phyloP scores from a whole-genome alignment of 2,888 invertebrate genomes.

The Microplitis manilae region DNA sequence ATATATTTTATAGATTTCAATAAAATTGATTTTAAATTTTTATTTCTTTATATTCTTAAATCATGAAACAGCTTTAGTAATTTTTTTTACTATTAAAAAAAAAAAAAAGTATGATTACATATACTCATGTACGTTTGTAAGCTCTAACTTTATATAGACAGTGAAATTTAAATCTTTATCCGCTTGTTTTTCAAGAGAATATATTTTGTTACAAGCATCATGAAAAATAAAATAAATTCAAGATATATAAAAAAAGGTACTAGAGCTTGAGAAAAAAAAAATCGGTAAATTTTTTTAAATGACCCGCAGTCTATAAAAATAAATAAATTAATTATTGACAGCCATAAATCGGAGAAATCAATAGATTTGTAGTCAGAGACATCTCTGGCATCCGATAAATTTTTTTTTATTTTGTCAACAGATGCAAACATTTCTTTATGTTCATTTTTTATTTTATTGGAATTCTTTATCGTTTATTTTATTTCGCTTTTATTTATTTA shows the following conservation, averaged over 20 bases:
- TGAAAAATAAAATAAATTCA: not conserved
- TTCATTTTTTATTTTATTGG: not conserved
- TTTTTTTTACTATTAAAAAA: too few relatives aligned
- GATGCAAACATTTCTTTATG: conserved; percentile 2
- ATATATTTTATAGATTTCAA: too few relatives aligned
- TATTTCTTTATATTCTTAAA: too few relatives aligned
- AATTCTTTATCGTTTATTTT: not conserved
- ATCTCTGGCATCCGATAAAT: not conserved
- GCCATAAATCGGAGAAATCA: not conserved
- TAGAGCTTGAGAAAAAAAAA: not conserved
- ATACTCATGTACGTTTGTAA: too few relatives aligned
- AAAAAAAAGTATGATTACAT: too few relatives aligned
- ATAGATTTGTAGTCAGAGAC: not conserved
- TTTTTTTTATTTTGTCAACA: not conserved
- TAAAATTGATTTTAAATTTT: too few relatives aligned
- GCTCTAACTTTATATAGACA: not conserved
- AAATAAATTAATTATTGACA: not conserved
- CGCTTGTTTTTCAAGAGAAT: not conserved
- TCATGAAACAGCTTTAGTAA: too few relatives aligned
- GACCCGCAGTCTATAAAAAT: not conserved
- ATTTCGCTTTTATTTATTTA: not conserved
- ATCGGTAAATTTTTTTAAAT: not conserved
- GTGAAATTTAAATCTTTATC: not conserved
- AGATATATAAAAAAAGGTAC: not conserved
- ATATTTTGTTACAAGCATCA: not conserved